Evolutionary conservation across 2,113 vertebrate species (phyloP).

Genomic region (Gavialis gangeticus): DNA sequence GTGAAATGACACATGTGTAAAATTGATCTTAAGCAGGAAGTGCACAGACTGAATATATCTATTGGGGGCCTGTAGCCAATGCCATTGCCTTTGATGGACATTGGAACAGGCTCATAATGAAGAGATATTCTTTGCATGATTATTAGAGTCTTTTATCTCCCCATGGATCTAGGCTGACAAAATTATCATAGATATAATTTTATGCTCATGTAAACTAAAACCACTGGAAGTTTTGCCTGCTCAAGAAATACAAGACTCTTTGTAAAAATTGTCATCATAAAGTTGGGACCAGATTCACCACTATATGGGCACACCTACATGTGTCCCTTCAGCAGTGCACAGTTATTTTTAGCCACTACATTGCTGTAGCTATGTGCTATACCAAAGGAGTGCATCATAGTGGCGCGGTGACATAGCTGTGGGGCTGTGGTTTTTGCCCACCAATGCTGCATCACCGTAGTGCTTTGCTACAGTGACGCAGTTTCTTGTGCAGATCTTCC

Average conservation of each 20-base stretch:
- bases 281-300: neutral
- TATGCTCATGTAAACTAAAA: neutral
- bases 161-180: neutral
- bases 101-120: rapidly evolving
- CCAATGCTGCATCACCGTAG: too few relatives aligned
- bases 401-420: too few relatives aligned
- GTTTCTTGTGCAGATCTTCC: too few relatives aligned
- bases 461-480: too few relatives aligned
- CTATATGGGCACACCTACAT: neutral
- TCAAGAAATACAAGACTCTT: neutral
- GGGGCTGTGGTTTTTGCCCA: too few relatives aligned
- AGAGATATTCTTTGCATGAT: neutral
- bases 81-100: neutral
- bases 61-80: neutral
- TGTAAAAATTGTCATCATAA: neutral
- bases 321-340: too few relatives aligned
- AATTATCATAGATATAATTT: neutral
- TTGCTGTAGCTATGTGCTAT: too few relatives aligned
- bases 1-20: neutral
- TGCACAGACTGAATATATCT: neutral
- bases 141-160: neutral
- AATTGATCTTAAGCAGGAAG: neutral
- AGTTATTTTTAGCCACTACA: too few relatives aligned
- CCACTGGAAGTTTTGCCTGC: neutral
- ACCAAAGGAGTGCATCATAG: too few relatives aligned